Conservation (phyloP, 2,113 vertebrate species). For the Larimichthys polyactis region DNA sequence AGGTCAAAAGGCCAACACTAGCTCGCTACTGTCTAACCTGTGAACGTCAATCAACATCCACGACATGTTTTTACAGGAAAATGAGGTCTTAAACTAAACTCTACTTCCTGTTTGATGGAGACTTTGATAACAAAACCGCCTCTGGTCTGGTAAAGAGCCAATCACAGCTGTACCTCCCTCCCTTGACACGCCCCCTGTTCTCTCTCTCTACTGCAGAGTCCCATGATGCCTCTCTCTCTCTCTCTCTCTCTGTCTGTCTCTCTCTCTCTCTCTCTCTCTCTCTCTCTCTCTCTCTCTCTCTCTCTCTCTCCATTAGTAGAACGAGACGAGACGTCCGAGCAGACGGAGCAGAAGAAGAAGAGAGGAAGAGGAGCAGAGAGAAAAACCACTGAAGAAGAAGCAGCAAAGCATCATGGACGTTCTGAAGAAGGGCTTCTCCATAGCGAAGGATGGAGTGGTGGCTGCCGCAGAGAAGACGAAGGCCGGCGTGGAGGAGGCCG, state of each 20-base stretch:
- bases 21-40: too few species aligned
- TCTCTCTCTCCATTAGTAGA: conserved; percentile 48
- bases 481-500: conserved; percentile 97
- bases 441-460: conserved; percentile 95
- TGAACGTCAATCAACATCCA: too few species aligned
- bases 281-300: conserved; percentile 29
- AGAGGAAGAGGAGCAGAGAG: not conserved
- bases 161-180: not conserved
- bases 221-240: conserved; percentile 25
- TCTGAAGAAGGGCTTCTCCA: conserved; percentile 96
- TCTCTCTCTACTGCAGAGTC: too few species aligned
- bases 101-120: too few species aligned
- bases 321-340: conserved; percentile 29
- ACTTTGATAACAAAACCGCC: not conserved
- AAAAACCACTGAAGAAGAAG: not conserved
- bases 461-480: conserved; percentile 99
- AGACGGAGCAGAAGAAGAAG: conserved; percentile 32
- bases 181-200: not conserved
- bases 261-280: not conserved
- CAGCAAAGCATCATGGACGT: conserved; percentile 87
- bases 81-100: too few species aligned
- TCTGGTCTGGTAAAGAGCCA: not conserved
- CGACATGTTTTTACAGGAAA: too few species aligned
- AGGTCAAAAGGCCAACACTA: too few species aligned
- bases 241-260: not conserved